Evolutionary conservation across 2,888 invertebrate species (phyloP), one percentile per base, ranked within the genome.

Genomic region (Epiblema foenella): DNA sequence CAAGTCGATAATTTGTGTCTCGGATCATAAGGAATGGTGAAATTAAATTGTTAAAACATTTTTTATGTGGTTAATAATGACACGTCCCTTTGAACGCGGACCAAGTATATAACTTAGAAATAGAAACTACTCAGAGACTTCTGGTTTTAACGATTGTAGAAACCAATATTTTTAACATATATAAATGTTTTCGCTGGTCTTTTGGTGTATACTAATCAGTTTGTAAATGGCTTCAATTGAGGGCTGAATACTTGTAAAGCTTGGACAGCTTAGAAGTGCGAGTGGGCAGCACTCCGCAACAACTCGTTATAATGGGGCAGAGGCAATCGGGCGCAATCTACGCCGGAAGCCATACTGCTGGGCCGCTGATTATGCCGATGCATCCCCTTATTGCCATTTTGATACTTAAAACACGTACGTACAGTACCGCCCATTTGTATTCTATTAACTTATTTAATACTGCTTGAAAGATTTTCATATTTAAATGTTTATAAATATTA

Each of bases 1-100:
- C 88, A 77, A 89, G 85, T 89, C 89, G 91, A 92, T 93, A 93
- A 93, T 91, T 91, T 89, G 91, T 90, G 90, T 88, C 84, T 85
- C 87, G 86, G 88, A 88, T 90, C 90, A 90, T 82, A 90, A 83
- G 85, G 83, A 78, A 87, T 83, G 86, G 81, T 85, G 85, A 86
- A 89, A 88, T 87, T 85, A 90, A 90, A 91, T 90, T 86, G 88
- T 88, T 87, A 77, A 85, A 86, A 87, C 86, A 83, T 88, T 86
- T n/a, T 84, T 84, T 68, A 83, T 85, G 82, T 87, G 87, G 87
- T 87, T 87, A 84, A 71, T 85, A 84, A 82, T 82, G 82, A 84
- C 83, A 81, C 18, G 10, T 64, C 63, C 51, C 71, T 73, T 73
- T 73, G 71, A 73, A 24, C 51, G 62, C 69, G 62, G 46, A 42